Percentiles rank a stretch among this genome's conserved stretches.
Conservation (phyloP, 2,888 invertebrate genomes). For the Cylloceria caligata region DNA sequence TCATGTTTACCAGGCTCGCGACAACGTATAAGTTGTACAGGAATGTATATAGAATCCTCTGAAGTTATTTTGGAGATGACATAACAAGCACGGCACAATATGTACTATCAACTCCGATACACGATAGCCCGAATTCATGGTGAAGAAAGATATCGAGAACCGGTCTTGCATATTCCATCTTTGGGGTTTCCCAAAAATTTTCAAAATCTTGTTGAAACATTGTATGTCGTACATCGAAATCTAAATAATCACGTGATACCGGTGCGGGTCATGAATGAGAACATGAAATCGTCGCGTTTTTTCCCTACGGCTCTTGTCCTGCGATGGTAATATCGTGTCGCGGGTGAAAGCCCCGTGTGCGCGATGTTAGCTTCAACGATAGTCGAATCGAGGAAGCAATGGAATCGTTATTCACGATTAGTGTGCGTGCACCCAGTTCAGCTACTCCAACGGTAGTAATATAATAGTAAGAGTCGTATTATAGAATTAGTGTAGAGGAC, state of each 20-base stretch:
- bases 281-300: conserved; percentile 34
- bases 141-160: neutral
- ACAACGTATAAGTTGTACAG: too few relatives aligned
- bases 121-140: neutral
- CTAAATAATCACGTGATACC: conserved; percentile 12
- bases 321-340: conserved; percentile 32
- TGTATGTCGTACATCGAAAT: neutral
- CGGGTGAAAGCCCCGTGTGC: conserved; percentile 57
- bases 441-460: conserved; percentile 15
- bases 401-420: conserved; percentile 50
- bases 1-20: too few relatives aligned
- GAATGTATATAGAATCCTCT: too few relatives aligned
- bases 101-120: too few relatives aligned
- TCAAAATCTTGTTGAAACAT: conserved; percentile 39
- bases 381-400: conserved; percentile 60
- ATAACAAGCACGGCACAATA: too few relatives aligned
- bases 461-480: conserved; percentile 36
- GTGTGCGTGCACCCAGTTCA: conserved; percentile 27
- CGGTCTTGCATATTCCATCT: neutral
- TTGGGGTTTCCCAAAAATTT: neutral
- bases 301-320: conserved; percentile 30
- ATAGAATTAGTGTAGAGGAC: neutral
- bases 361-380: conserved; percentile 32
- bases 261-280: conserved; percentile 20
- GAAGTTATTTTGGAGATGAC: too few relatives aligned